Percentiles rank a stretch among this genome's conserved stretches.
These are phyloP conservation scores for Eurosta solidaginis DNA, from an alignment of 1,140 invertebrate species.

Conservation along the genomic window DNA sequence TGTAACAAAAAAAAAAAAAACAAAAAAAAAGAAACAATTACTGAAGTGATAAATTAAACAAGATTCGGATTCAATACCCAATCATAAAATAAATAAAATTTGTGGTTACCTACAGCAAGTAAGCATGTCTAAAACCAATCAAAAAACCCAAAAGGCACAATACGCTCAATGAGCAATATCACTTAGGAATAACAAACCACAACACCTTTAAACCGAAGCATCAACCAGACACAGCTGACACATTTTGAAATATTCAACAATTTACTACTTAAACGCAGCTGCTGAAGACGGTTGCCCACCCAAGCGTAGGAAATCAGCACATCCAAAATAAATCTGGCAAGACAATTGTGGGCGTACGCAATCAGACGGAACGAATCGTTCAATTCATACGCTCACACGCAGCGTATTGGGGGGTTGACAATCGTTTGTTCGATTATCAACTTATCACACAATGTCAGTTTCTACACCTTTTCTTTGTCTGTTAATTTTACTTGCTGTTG, in stretches of 20 bases:
- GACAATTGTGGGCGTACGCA: background rate
- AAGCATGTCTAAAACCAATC: background rate
- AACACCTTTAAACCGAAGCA: background rate
- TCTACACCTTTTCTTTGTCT: background rate
- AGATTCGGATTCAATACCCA: too few species aligned
- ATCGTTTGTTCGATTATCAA: background rate
- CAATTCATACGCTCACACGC: background rate
- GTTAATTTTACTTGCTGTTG: too few species aligned
- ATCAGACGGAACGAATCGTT: slow-evolving; percentile 2
- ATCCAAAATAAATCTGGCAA: background rate
- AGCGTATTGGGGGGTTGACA: background rate
- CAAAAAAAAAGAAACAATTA: too few species aligned
- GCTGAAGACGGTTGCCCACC: background rate
- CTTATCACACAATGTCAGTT: background rate
- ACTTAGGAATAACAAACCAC: background rate
- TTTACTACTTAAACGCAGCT: background rate
- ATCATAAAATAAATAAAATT: background rate
- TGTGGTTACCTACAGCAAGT: background rate
- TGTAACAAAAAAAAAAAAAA: too few species aligned
- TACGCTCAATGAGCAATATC: slow-evolving; percentile 6
- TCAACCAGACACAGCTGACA: background rate
- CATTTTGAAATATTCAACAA: background rate
- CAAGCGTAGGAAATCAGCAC: background rate
- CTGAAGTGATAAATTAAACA: too few species aligned
- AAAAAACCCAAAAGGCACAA: background rate